Percentiles rank a stretch among this genome's conserved stretches.
Conservation (phyloP, 2,888 invertebrate genomes). For the Drosophila pseudotakahashii region DNA sequence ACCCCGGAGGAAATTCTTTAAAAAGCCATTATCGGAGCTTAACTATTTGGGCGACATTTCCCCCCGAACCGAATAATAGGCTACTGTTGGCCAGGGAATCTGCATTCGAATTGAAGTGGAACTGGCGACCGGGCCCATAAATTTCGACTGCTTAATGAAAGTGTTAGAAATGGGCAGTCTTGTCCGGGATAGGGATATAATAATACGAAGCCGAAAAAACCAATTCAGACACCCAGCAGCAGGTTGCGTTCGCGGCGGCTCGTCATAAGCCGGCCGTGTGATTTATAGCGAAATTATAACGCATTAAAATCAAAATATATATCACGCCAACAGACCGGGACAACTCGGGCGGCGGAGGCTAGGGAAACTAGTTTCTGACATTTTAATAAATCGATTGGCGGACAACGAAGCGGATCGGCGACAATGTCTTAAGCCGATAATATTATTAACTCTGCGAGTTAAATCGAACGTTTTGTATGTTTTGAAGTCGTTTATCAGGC, state of each 20-base stretch:
- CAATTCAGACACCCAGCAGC: conserved; percentile 29
- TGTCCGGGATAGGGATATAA: conserved; percentile 10
- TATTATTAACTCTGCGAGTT: conserved; percentile 76
- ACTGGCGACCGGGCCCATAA: conserved; percentile 53
- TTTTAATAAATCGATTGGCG: conserved; percentile 77
- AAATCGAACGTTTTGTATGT: conserved; percentile 77
- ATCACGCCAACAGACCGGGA: conserved; percentile 41
- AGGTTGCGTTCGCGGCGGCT: conserved; percentile 35
- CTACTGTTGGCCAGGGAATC: conserved; percentile 60
- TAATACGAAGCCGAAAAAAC: conserved; percentile 19
- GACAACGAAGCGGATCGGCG: conserved; percentile 72
- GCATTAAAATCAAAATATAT: conserved; percentile 78
- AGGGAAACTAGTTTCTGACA: conserved; percentile 75
- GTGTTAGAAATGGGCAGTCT: conserved; percentile 68
- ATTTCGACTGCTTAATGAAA: conserved; percentile 63
- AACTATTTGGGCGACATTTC: conserved; percentile 61
- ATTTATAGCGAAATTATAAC: conserved; percentile 80
- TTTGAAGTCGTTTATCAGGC: conserved; percentile 76
- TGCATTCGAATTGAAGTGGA: conserved; percentile 52
- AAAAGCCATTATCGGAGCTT: conserved; percentile 75
- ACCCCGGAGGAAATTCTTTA: conserved; percentile 62
- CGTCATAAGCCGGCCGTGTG: conserved; percentile 73
- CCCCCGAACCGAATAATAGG: conserved; percentile 53
- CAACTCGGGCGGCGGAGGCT: conserved; percentile 44
- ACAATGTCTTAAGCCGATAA: conserved; percentile 79